Evolutionary conservation across 2,888 invertebrate genomes (phyloP).

Genomic region (Onthophagus sagittarius): DNA sequence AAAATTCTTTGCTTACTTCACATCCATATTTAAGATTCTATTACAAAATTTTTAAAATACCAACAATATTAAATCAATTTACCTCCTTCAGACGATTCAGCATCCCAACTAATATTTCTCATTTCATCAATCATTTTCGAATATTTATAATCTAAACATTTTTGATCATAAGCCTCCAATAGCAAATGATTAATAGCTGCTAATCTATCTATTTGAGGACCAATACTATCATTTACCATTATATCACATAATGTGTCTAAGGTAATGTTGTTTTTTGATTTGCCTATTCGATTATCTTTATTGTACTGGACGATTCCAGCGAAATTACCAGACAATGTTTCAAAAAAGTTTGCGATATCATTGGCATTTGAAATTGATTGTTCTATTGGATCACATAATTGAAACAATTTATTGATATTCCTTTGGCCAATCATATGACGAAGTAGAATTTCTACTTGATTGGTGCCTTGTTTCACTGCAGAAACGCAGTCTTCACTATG

Average conservation of each 20-base stretch:
- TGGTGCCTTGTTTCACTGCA: conserved; percentile 61
- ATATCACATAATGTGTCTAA: conserved; percentile 77
- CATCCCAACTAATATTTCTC: conserved; percentile 64
- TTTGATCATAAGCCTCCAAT: conserved; percentile 61
- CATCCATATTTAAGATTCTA: not conserved
- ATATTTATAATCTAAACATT: conserved; percentile 83
- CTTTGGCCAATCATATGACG: conserved; percentile 58
- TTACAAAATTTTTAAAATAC: not conserved
- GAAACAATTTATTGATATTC: conserved; percentile 68
- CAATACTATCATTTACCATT: conserved; percentile 60
- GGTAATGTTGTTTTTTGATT: conserved; percentile 63
- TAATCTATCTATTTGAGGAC: conserved; percentile 63
- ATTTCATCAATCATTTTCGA: conserved; percentile 67
- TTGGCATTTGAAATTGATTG: conserved; percentile 55
- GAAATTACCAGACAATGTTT: conserved; percentile 78
- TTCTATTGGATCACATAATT: conserved; percentile 72
- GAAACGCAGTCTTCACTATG: conserved; percentile 66
- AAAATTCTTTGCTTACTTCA: not conserved
- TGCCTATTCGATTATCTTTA: conserved; percentile 78
- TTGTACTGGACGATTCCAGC: conserved; percentile 93
- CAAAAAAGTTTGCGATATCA: conserved; percentile 78
- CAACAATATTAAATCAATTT: conserved; percentile 28
- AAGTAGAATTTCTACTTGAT: conserved; percentile 62
- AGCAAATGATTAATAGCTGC: conserved; percentile 70
- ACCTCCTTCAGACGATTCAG: conserved; percentile 62